A percentile compares a stretch with the other conserved stretches of the same genome.
These are phyloP conservation scores for Macroteleia sp. DNA, from an alignment of 2,888 invertebrate genomes.

Conservation along the genomic window DNA sequence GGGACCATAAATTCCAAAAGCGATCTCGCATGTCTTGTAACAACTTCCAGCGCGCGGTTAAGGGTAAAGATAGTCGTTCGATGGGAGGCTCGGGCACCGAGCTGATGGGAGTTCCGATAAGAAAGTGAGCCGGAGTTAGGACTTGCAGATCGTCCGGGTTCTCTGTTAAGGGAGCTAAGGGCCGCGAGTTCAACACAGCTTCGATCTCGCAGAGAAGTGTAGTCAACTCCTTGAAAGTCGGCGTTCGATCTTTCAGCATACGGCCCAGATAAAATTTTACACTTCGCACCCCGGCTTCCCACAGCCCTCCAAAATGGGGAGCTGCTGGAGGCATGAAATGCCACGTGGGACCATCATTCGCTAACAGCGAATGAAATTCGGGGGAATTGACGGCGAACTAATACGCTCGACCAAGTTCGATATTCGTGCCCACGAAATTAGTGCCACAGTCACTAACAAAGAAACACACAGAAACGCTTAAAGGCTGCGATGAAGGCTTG, in stretches of 20 bases:
- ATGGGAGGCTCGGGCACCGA: background rate
- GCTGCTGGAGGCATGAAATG: background rate
- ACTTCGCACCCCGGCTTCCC: no score
- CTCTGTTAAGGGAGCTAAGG: no score
- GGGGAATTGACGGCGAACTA: no score
- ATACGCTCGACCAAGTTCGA: no score
- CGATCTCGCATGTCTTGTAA: background rate
- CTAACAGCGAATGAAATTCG: no score
- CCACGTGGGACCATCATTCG: background rate
- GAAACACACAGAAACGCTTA: background rate
- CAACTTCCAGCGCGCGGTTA: no score
- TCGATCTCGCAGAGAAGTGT: constrained; percentile 6
- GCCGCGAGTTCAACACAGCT: no score
- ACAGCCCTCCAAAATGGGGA: background rate
- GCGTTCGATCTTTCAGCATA: background rate
- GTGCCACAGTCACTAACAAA: no score
- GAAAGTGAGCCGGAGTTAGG: background rate
- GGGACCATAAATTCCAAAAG: background rate
- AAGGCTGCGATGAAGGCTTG: background rate
- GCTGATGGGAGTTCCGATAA: background rate
- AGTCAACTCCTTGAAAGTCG: background rate
- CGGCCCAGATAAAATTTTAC: background rate
- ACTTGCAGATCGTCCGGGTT: no score
- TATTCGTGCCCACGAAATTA: no score
- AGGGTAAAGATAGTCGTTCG: no score